Evolutionary conservation across 2,113 vertebrate species (phyloP), one percentile per base, ranked within the genome.

Genomic region (Helogale parvula): DNA sequence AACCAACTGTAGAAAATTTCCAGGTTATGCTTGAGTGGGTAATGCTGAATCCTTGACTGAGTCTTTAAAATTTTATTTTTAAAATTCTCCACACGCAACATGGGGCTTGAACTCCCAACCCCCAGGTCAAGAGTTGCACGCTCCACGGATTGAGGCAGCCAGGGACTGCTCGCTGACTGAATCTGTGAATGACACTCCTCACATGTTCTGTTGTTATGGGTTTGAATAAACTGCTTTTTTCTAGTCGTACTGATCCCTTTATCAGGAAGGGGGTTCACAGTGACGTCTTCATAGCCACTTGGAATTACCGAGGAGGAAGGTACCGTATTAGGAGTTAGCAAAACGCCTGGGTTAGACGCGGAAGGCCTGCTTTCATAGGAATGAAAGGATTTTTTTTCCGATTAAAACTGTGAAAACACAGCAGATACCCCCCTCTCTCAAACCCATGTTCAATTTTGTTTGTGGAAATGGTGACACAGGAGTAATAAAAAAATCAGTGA

Each of bases 211-310:
- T 57, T 38, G 7, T 54, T 8, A 2, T 0, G 10, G 41, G 12
- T 9, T 50, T 29, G 81, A 13, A 52, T 33, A 63, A 47, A 3
- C 47, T 63, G 11, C 17, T 35, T 84, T 54, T 72, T 29, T 10
- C 33, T 57, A 14, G 16, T 45, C 12, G 2, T 12, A 1, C 27
- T 12, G 60, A 14, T 1, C 2, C 12, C 16, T 38, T 65, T 31
- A 25, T 10, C 10, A 47, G 45, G 15, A 47, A 7, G 41, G 12
- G 27, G 19, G 9, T 11, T 29, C 21, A 25, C 5, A 5, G 2
- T 17, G 29, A 21, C 0, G 3, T 57, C 27, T 0, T 2, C 2
- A n/a, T n/a, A 54, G 29, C 31, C 13, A 9, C 13, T 38, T 5
- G 9, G 63, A 54, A 29, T 41, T 60, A 31, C 35, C 54, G 47